Evolutionary conservation across 2,113 vertebrate genomes (phyloP).

Genomic region (Xenopus borealis): DNA sequence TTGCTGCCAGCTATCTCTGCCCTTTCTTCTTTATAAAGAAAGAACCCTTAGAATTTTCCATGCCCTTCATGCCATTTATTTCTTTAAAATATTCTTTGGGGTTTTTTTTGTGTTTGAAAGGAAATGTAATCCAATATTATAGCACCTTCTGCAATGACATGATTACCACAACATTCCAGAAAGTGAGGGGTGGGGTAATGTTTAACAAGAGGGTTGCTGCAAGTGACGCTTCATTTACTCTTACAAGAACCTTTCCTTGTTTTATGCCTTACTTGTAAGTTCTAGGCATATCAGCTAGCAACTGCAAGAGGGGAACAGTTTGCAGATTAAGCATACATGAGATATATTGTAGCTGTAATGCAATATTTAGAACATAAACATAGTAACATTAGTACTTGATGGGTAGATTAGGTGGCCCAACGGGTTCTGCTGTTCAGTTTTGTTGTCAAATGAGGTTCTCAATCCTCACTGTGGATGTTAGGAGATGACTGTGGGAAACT

Average conservation of each 20-base stretch:
- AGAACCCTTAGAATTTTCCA: background rate
- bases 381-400: too few species aligned
- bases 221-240: slow-evolving; percentile 44
- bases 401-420: too few species aligned
- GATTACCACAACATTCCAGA: slow-evolving; percentile 48
- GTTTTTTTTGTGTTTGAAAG: slow-evolving; percentile 46
- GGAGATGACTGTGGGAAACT: too few species aligned
- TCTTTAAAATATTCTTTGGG: slow-evolving; percentile 9
- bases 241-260: slow-evolving; percentile 36
- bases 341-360: too few species aligned
- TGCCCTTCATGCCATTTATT: background rate
- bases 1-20: background rate
- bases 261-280: slow-evolving; percentile 4
- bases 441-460: background rate
- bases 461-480: background rate
- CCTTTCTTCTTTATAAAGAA: background rate
- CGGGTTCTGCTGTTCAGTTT: background rate
- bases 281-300: too few species aligned
- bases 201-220: slow-evolving; percentile 50
- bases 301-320: too few species aligned
- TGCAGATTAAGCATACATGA: too few species aligned
- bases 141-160: slow-evolving; percentile 21
- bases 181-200: slow-evolving; percentile 50
- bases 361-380: too few species aligned
- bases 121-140: slow-evolving; percentile 50